phyloP scores from a whole-genome alignment of 2,113 vertebrate genomes.

The Hypomesus transpacificus region DNA sequence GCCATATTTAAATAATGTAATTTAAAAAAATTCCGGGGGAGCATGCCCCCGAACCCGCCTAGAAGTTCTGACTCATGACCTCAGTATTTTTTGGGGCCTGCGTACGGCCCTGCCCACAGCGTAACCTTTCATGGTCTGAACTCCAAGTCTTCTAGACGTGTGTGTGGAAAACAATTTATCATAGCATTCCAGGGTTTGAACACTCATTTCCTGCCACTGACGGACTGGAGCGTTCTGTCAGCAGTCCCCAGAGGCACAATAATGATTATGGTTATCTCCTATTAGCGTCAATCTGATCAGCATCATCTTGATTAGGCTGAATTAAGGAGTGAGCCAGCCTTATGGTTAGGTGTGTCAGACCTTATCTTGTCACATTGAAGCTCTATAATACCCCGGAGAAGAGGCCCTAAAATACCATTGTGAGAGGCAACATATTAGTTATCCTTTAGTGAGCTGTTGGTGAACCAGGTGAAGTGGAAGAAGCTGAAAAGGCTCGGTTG shows the following conservation, averaged over 20 bases:
- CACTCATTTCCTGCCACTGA: too few species aligned
- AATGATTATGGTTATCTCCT: not conserved
- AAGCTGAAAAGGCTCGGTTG: not conserved
- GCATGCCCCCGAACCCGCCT: too few species aligned
- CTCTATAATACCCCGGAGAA: not conserved
- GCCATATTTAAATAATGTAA: too few species aligned
- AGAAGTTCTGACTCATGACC: too few species aligned
- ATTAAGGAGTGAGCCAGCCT: not conserved
- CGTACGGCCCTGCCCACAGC: too few species aligned
- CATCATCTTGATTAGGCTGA: not conserved
- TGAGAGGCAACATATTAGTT: not conserved
- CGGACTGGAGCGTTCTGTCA: not conserved
- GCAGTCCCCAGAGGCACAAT: not conserved
- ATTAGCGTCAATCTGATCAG: not conserved
- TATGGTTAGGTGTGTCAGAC: not conserved
- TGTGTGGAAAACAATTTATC: not conserved
- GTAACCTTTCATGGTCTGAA: too few species aligned
- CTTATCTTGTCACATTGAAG: not conserved
- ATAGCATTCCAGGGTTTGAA: not conserved
- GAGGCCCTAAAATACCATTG: not conserved
- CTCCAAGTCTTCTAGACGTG: too few species aligned
- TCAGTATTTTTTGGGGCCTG: too few species aligned
- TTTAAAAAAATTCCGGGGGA: too few species aligned
- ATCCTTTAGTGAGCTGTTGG: not conserved
- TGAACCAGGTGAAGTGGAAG: not conserved